A percentile compares a stretch with the other conserved stretches of the same genome.
phyloP scores from a whole-genome alignment of 2,113 vertebrate species.

The Turdus rufiventris region DNA sequence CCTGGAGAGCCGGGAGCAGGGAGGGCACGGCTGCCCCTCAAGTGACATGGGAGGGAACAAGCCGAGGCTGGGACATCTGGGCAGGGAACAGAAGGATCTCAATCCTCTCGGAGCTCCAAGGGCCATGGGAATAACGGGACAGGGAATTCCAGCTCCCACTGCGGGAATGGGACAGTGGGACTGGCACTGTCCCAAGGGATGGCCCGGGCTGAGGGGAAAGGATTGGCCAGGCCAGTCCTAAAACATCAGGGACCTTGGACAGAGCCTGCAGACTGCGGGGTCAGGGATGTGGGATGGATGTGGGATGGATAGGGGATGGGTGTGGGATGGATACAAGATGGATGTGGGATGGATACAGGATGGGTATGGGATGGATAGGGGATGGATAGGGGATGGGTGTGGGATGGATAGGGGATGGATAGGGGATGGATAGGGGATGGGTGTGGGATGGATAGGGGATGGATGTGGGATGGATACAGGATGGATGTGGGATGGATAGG shows the following conservation, averaged over 20 bases:
- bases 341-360: rapidly evolving
- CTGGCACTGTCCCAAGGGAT: not conserved
- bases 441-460: no score
- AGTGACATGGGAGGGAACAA: no score
- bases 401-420: rapidly evolving
- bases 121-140: not conserved
- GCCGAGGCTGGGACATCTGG: not conserved
- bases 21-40: not conserved
- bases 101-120: not conserved
- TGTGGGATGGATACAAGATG: no score
- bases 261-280: not conserved
- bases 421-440: rapidly evolving
- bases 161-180: not conserved
- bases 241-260: not conserved
- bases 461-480: no score
- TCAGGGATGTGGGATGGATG: no score
- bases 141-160: not conserved
- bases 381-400: not conserved
- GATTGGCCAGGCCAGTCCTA: not conserved
- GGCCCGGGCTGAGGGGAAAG: not conserved
- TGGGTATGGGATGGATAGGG: rapidly evolving
- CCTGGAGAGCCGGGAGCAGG: not conserved
- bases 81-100: not conserved
- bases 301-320: no score
- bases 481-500: no score